Evolutionary conservation across 2,888 invertebrate species (phyloP), one percentile per base, ranked within the genome.

Genomic region (Andrena fulva): DNA sequence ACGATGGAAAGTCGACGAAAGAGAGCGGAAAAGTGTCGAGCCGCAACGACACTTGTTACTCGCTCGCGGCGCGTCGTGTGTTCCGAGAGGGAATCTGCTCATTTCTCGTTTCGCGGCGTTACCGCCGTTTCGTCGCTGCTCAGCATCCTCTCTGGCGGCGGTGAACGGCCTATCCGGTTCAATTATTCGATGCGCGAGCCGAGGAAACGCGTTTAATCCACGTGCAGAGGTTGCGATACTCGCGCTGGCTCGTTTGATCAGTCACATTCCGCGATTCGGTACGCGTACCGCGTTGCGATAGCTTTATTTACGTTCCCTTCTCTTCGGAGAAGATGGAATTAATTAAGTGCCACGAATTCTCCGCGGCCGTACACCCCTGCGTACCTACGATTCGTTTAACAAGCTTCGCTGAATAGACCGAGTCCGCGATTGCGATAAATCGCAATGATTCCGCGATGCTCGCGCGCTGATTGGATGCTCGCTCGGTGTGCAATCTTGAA

Each of bases 151-250:
- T 27, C 42, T 52, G 59, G 12, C 54, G 16, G n/a, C 8, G 56
- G 52, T 72, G 70, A 78, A 78, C 70, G 56, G 35, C 10, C 68
- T 76, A 78, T 85, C 71, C 76, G 78, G 76, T 48, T 84, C 78
- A 67, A 85, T 84, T 79, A 85, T 80, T 83, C 80, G 82, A 78
- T 64, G 52, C 56, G 56, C 63, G 42, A 50, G 31, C 1, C 27
- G 20, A 16, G 20, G n/a, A 42, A 48, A 24, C n/a, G 54, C 50
- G 77, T 54, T 78, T 75, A 54, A 63, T 67, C 60, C 54, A 20
- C 24, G 52, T 24, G 69, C 59, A 29, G 59, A 69, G 68, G 42
- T 69, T 59, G 69, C 69, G 68, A 56, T 24, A 62, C 7, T 12
- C 24, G 24, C 42, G 59, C 35, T 20, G 35, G 20, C 50, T 56